A percentile compares a stretch with the other conserved stretches of the same genome.
These are phyloP conservation scores for Hyla sarda DNA, from an alignment of 2,113 vertebrate genomes.

Conservation along the genomic window DNA sequence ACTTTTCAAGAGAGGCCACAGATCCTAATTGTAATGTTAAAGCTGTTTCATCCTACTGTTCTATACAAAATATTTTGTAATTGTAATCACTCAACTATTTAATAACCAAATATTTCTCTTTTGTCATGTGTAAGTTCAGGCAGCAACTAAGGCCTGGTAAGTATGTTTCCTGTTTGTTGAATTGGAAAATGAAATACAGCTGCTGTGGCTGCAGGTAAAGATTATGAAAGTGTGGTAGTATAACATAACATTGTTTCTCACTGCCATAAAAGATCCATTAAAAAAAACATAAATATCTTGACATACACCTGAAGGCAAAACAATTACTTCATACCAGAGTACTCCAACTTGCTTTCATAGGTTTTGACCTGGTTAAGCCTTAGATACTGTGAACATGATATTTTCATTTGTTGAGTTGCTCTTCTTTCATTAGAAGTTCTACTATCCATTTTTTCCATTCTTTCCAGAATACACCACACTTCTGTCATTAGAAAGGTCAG, in stretches of 20 bases:
- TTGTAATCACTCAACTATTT: too few relatives aligned
- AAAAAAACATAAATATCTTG: background rate
- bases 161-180: too few relatives aligned
- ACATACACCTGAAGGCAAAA: background rate
- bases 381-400: background rate
- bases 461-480: background rate
- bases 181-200: too few relatives aligned
- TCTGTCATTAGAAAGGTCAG: conserved; percentile 34
- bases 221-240: background rate
- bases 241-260: background rate
- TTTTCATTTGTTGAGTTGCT: background rate
- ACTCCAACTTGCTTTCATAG: background rate
- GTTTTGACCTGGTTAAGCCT: background rate
- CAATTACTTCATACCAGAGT: background rate
- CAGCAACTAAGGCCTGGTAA: too few relatives aligned
- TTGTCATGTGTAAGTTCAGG: too few relatives aligned
- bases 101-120: too few relatives aligned
- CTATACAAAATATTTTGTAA: background rate
- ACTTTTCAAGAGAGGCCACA: too few relatives aligned
- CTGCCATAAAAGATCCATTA: background rate
- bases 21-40: too few relatives aligned
- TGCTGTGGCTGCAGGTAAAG: background rate
- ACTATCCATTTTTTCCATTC: background rate
- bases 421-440: background rate
- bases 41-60: too few relatives aligned